These are phyloP conservation scores for Nycticryphes semicollaris DNA, from an alignment of 2,113 vertebrate genomes.

Conservation along the genomic window DNA sequence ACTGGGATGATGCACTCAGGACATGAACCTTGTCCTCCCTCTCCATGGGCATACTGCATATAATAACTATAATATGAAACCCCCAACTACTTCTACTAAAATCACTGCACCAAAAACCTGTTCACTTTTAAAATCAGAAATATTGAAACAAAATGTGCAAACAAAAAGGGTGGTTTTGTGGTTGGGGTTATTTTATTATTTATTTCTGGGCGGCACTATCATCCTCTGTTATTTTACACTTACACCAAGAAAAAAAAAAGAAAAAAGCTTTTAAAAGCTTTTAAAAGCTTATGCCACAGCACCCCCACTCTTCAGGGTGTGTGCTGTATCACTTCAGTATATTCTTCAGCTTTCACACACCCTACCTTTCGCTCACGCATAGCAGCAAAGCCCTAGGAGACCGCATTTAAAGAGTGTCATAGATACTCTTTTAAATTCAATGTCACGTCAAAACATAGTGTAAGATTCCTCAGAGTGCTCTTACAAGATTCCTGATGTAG, in stretches of 20 bases:
- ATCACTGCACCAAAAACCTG: neutral
- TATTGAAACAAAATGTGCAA: neutral
- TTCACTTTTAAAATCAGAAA: neutral
- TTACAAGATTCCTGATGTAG: neutral
- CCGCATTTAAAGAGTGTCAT: neutral
- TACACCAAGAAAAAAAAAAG: neutral
- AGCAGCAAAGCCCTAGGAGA: neutral
- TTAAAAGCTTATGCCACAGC: neutral
- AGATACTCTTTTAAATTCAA: neutral
- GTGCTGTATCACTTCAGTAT: neutral
- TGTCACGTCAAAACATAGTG: neutral
- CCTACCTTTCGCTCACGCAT: neutral
- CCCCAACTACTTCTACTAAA: neutral
- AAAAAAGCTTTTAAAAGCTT: no score
- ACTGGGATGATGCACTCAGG: neutral
- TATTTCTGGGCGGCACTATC: neutral
- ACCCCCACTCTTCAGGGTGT: neutral
- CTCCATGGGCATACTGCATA: neutral
- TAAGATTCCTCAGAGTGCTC: neutral
- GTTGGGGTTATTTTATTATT: neutral
- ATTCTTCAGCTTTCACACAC: neutral
- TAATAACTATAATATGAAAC: neutral
- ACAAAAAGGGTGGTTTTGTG: neutral
- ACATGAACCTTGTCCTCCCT: neutral
- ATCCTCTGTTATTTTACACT: neutral